A percentile compares a stretch with the other conserved stretches of the same genome.
Evolutionary conservation across 2,113 vertebrate genomes (phyloP).

Genomic region (Antennarius striatus): DNA sequence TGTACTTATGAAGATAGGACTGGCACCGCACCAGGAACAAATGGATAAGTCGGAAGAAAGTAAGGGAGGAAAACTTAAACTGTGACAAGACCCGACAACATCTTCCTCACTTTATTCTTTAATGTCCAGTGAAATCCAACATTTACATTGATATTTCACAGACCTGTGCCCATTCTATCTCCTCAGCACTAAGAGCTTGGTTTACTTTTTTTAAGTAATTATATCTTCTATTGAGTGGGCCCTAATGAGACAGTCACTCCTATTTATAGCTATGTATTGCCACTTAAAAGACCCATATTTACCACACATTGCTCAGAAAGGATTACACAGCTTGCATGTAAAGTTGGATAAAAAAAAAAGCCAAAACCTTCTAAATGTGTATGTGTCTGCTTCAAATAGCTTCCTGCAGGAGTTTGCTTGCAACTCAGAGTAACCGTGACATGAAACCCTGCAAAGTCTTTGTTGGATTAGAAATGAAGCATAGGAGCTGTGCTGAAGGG

Average conservation of each 20-base stretch:
- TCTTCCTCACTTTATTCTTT: conserved; percentile 7
- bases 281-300: conserved; percentile 43
- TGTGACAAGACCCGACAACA: not conserved
- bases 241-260: conserved; percentile 42
- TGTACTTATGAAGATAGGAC: conserved; percentile 25
- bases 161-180: conserved; percentile 11
- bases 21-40: conserved; percentile 10
- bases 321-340: conserved; percentile 3
- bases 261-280: conserved; percentile 48
- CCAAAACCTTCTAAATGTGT: not conserved
- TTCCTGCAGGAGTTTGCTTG: conserved; percentile 10
- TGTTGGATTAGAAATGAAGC: conserved; percentile 11
- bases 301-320: conserved; percentile 12
- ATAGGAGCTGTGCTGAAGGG: conserved; percentile 7
- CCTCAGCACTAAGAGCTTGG: conserved; percentile 15
- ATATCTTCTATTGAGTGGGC: conserved; percentile 38
- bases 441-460: conserved; percentile 4
- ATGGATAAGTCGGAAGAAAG: conserved; percentile 20
- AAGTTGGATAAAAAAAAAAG: conserved; percentile 6
- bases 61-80: not conserved
- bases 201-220: conserved; percentile 38
- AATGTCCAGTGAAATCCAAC: conserved; percentile 1
- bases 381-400: not conserved
- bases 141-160: conserved; percentile 28
- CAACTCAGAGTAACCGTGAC: conserved; percentile 10